These are phyloP conservation scores for Diabrotica balteata DNA, from an alignment of 2,888 invertebrate species.

Conservation along the genomic window DNA sequence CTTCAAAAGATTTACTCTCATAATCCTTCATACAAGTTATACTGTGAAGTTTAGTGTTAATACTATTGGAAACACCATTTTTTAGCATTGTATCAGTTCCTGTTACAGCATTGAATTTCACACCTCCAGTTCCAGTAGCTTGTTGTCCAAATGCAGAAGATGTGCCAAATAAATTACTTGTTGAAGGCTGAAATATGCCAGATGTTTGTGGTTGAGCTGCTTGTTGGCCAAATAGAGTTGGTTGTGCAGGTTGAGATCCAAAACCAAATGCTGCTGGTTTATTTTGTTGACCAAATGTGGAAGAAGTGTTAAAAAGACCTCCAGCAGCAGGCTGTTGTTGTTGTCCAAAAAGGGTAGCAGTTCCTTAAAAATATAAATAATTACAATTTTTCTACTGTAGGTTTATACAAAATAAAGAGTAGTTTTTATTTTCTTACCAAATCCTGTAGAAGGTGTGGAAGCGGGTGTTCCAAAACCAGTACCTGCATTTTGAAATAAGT, in stretches of 20 bases:
- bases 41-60: conserved; percentile 94
- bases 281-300: conserved; percentile 64
- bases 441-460: conserved; percentile 60
- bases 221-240: conserved; percentile 65
- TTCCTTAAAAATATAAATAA: conserved; percentile 20
- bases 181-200: conserved; percentile 50
- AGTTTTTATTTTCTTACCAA: conserved; percentile 43
- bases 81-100: conserved; percentile 93
- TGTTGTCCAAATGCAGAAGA: conserved; percentile 55
- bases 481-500: conserved; percentile 71
- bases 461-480: conserved; percentile 72
- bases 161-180: conserved; percentile 60
- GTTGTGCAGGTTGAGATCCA: conserved; percentile 54
- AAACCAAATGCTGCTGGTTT: conserved; percentile 69
- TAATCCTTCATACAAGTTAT: conserved; percentile 99
- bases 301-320: conserved; percentile 70
- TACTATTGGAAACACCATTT: conserved; percentile 81
- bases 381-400: too few relatives aligned
- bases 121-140: conserved; percentile 55
- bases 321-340: conserved; percentile 63
- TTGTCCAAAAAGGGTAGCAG: conserved; percentile 56
- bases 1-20: conserved; percentile 92
- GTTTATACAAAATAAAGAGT: too few relatives aligned
- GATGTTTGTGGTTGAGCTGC: conserved; percentile 56
- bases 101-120: conserved; percentile 86